A percentile compares a stretch with the other conserved stretches of the same genome.
These are phyloP conservation scores for Bucco capensis DNA, from an alignment of 2,113 vertebrate genomes.

Conservation along the genomic window DNA sequence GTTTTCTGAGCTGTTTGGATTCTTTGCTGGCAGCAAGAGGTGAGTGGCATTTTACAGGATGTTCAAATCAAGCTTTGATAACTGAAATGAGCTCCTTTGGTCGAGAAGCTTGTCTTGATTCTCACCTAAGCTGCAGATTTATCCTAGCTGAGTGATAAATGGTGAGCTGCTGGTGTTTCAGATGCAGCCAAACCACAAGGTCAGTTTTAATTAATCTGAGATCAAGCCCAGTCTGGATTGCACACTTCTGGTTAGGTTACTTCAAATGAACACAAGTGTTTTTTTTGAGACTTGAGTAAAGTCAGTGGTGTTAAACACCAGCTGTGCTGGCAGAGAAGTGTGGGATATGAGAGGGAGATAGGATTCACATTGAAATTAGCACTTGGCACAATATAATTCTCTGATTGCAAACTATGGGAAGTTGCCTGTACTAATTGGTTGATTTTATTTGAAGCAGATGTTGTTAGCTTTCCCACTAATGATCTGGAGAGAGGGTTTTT, in stretches of 20 bases:
- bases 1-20: conserved; percentile 62
- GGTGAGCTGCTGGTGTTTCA: conserved; percentile 74
- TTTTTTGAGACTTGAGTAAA: conserved; percentile 82
- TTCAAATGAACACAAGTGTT: conserved; percentile 85
- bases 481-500: conserved; percentile 86
- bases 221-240: conserved; percentile 78
- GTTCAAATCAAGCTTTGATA: conserved; percentile 59
- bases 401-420: conserved; percentile 87
- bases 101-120: conserved; percentile 49
- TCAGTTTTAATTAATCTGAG: conserved; percentile 85
- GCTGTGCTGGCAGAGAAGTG: conserved; percentile 86
- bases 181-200: conserved; percentile 77
- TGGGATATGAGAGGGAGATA: conserved; percentile 85
- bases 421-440: conserved; percentile 85
- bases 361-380: conserved; percentile 87
- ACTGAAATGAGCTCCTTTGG: conserved; percentile 68
- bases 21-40: conserved; percentile 54
- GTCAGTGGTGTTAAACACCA: conserved; percentile 85
- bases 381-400: conserved; percentile 89
- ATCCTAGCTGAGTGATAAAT: conserved; percentile 72
- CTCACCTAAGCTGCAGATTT: conserved; percentile 67
- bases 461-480: conserved; percentile 88
- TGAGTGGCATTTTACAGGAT: conserved; percentile 55
- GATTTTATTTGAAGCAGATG: conserved; percentile 90
- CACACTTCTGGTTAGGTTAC: conserved; percentile 84